Conservation (phyloP, 2,797 vertebrate genomes). For the Alauda arvensis region DNA sequence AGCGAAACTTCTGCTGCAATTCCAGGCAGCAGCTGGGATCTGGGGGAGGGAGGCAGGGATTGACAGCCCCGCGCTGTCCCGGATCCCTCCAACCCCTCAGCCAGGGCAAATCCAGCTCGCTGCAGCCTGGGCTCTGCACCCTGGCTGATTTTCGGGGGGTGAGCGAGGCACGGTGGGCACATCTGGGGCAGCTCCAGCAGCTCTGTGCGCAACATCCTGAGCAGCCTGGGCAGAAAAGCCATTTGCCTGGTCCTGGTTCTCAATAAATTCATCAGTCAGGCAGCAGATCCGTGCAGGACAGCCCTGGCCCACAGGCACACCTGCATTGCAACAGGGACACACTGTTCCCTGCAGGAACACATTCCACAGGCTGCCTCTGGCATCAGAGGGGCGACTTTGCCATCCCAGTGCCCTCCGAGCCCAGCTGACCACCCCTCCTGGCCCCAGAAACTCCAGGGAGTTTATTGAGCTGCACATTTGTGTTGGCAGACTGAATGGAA, state of each 20-base stretch:
- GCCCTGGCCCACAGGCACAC: neutral
- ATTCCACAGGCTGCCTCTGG: neutral
- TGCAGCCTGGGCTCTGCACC: neutral
- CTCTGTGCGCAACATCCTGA: neutral
- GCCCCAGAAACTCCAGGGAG: neutral
- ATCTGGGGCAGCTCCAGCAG: neutral
- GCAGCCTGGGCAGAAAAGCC: constrained; percentile 12
- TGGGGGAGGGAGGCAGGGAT: neutral
- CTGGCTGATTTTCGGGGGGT: neutral
- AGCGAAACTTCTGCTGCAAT: neutral
- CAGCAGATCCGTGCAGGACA: neutral
- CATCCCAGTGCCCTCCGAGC: neutral
- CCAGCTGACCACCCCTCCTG: neutral
- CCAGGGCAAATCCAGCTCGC: neutral
- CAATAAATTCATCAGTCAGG: constrained; percentile 8
- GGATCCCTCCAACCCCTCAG: neutral
- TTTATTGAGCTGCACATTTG: neutral
- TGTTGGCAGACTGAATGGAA: rapidly evolving
- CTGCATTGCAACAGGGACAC: neutral
- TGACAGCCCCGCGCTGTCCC: neutral
- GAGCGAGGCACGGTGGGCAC: neutral
- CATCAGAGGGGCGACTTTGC: neutral
- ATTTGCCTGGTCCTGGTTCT: neutral
- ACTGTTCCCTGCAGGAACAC: neutral
- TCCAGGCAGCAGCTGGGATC: neutral